Base-by-base conservation (phyloP, 2,888 invertebrate species). In the Euplagia quadripunctaria region DNA sequence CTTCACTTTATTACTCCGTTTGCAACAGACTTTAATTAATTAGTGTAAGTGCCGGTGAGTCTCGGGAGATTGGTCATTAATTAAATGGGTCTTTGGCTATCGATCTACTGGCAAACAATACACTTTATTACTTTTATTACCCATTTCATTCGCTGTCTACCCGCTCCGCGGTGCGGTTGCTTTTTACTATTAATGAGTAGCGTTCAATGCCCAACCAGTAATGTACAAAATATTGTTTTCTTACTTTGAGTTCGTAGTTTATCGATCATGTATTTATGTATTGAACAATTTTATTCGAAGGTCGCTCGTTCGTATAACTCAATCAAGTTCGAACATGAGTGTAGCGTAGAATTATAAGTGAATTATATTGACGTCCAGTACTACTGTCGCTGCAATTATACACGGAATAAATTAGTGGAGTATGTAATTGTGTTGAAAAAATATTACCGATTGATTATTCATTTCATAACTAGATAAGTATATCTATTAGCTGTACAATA, bases 31-130 rank as follows among this genome's bases (percentile, higher is more conserved):
- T 92, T 92, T 93, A 93, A 94, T 94, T 94, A 95, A 95, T 95
- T 94, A 94, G 89, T 91, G 90, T 91, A 92, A 94, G 94, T 94
- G 94, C 94, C 94, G 94, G 94, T 94, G 94, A 93, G 93, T 91
- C 94, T 91, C 92, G 84, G 85, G 94, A 92, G 94, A 94, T 94
- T 91, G 94, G 93, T 93, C 94, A 94, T 95, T 94, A 94, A 94
- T 95, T 94, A 94, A 91, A 90, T 90, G 92, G 89, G 88, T 92
- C 93, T 93, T 92, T 89, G 91, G 89, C 92, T 89, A 94, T 94
- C 94, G 94, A 94, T 94, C 94, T 91, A 86, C 87, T 77, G 84
- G 89, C 91, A 93, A 94, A 94, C 94, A 94, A 93, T 94, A 94
- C 92, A 90, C 90, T 94, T 92, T 93, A 93, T 93, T 94, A 92